Conservation (phyloP, 1,140 invertebrate genomes). For the Homalodisca vitripennis region DNA sequence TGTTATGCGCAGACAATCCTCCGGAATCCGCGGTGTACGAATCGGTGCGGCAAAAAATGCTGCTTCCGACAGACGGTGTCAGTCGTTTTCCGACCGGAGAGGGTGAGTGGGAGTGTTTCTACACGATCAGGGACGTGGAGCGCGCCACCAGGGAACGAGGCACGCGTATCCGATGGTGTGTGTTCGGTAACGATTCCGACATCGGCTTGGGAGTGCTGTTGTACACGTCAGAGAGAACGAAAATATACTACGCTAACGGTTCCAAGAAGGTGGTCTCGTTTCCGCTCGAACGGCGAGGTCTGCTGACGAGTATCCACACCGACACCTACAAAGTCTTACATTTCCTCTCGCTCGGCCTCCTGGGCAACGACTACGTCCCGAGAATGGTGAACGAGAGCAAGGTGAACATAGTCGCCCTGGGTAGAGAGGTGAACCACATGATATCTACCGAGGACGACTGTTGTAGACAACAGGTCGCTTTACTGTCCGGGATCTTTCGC, state of each 20-base stretch:
- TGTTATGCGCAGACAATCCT: not conserved
- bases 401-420: not conserved
- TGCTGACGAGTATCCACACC: no score
- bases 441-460: not conserved
- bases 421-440: not conserved
- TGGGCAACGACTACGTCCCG: not conserved
- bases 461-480: no score
- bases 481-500: no score
- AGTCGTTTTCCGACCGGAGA: not conserved
- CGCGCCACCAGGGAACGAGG: not conserved
- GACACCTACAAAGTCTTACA: not conserved
- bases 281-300: no score
- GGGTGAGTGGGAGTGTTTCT: conserved; percentile 14
- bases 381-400: not conserved
- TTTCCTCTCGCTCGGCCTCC: not conserved
- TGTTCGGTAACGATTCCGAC: not conserved
- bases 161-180: no score
- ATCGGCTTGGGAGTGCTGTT: not conserved
- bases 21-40: not conserved
- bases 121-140: not conserved
- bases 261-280: not conserved
- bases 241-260: not conserved
- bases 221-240: not conserved
- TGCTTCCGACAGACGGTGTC: not conserved
- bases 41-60: not conserved